Evolutionary conservation across 2,888 invertebrate genomes (phyloP), one percentile per base, ranked within the genome.

Genomic region (Panzeria rudis): DNA sequence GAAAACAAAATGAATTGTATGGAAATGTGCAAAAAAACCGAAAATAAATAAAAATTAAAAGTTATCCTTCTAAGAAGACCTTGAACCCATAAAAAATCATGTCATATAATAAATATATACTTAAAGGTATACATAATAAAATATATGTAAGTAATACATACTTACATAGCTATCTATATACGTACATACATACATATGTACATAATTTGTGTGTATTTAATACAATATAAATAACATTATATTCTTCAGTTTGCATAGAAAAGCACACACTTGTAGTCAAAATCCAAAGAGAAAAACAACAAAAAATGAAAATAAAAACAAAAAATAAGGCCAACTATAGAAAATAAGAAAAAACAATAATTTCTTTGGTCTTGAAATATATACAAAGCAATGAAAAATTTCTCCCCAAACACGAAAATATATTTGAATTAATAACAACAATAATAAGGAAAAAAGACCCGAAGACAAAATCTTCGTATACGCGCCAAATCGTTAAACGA

Each of bases 11-110:
- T 25, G 13, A 54, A 54, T 25, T 25, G 4, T 52, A 52, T 50
- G 25, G 11, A 56, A 59, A 59, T 59, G 11, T 56, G 59, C 15
- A 77, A 29, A 68, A 68, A 71, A 23, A 56, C 62, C 41, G n/a
- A 62, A 54, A 61, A 73, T 78, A 84, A 75, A 76, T 54, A 83
- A 83, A 88, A 88, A 87, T 76, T 78, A 79, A 87, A 87, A 88
- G 84, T 86, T 87, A 82, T 84, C 75, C 82, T 81, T 78, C 62
- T 68, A 68, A 78, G 86, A 88, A 90, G 91, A 91, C 91, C 90
- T 91, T 90, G 91, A 91, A 91, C 91, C 88, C 91, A 87, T 90
- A 90, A 90, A 84, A 80, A 91, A 90, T 89, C 89, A 89, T 90
- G 90, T 89, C 89, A 89, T 81, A 84, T 73, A 64, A 83, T 68